Base-by-base conservation (phyloP, 1,140 invertebrate genomes). In the Phocides pigmalion region DNA sequence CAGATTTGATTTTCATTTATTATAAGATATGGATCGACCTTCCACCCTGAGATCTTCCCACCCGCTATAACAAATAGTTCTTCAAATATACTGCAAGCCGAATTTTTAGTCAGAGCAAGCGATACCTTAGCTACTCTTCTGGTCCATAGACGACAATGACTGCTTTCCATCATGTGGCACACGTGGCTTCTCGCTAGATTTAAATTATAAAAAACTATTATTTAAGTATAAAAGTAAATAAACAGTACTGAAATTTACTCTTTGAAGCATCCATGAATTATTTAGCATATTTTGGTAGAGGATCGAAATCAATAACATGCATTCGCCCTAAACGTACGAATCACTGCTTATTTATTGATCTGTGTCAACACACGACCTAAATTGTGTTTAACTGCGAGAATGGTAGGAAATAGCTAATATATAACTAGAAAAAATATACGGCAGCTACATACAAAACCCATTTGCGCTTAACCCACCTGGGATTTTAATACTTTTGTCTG, bases 361-460 rank as follows among this genome's bases (percentile, higher is more conserved):
- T 11, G 17, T 54, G 51, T 54, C 28, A 53, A 39, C 50, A 2
- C 9, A 37, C 32, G 32, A 53, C 50, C 50, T 54, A 37, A 25
- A 56, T 42, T 11, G 19, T 19, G 15, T 42, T 53, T 14, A 41
- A 42, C 37, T 6, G 6, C 17, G 35, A 22, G n/a, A 51, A 51
- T 20, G 11, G 32, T 25, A 41, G 20, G 42, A 56, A 42, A 42
- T 42, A 42, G 35, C 20, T 42, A 41, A 54, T 19, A 44, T 1
- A 35, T 50, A 32, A 50, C 20, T 49, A n/a, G 20, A 19, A 15
- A 22, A 14, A 56, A 56, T 56, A 54, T 35, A 54, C 53, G 32
- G 54, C 39, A 42, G 12, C 37, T 42, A 58, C 41, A 58, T 19
- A 58, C 41, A 58, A 58, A 58, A 58, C 54, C 39, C 54, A 58